A percentile compares a stretch with the other conserved stretches of the same genome.
These are phyloP conservation scores for Hedya salicella DNA, from an alignment of 2,888 invertebrate genomes.

Conservation along the genomic window DNA sequence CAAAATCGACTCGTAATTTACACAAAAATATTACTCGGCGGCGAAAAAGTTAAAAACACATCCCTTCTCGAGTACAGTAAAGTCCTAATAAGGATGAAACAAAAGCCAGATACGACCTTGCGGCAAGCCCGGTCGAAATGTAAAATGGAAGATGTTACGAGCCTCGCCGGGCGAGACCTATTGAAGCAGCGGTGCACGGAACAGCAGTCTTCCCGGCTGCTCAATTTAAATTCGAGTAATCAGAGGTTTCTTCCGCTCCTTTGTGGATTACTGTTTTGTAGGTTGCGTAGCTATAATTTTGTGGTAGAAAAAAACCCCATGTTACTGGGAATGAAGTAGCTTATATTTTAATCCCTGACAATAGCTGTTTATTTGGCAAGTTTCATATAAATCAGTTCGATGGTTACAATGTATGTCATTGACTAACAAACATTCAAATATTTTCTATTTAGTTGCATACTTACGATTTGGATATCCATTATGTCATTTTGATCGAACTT, in stretches of 20 bases:
- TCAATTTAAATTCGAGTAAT: conserved; percentile 29
- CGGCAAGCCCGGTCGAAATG: conserved; percentile 24
- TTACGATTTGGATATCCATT: no score
- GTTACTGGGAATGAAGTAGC: no score
- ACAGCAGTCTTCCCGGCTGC: conserved; percentile 10
- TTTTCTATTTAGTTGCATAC: no score
- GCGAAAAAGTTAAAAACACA: conserved; percentile 1
- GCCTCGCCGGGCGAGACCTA: conserved; percentile 32
- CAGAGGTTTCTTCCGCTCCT: conserved; percentile 8
- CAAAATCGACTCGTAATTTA: conserved; percentile 31
- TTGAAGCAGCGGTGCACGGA: conserved; percentile 28
- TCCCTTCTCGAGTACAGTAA: conserved; percentile 5
- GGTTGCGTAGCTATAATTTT: background rate
- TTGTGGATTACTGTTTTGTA: background rate
- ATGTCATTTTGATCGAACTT: no score
- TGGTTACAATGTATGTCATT: no score
- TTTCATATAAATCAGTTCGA: no score
- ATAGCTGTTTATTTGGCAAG: no score
- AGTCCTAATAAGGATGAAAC: conserved; percentile 24
- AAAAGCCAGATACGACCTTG: conserved; percentile 24
- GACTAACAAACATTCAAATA: no score
- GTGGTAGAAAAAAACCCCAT: background rate
- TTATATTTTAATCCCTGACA: no score
- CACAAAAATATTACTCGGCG: conserved; percentile 9
- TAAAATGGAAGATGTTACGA: conserved; percentile 41